Evolutionary conservation across 2,888 invertebrate species (phyloP).

Genomic region (Criorhina ranunculi): DNA sequence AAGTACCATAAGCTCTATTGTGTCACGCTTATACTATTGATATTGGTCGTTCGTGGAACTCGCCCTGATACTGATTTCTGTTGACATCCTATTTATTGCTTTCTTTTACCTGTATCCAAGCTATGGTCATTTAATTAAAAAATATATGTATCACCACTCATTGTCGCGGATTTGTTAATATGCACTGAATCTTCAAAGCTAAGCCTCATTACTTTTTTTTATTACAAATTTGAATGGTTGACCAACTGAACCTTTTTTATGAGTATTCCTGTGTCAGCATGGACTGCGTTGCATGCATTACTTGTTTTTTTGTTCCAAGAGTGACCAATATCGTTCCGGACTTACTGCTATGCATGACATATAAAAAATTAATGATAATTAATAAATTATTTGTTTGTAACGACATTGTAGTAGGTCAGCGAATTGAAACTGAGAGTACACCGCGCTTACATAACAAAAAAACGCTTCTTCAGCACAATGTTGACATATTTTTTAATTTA

Average conservation of each 20-base stretch:
- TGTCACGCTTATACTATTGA: too few species aligned
- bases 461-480: not conserved
- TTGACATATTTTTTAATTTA: not conserved
- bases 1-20: too few species aligned
- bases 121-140: too few species aligned
- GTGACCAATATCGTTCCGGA: slow-evolving; percentile 17
- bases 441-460: not conserved
- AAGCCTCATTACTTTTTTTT: too few species aligned
- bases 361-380: not conserved
- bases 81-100: too few species aligned
- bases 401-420: slow-evolving; percentile 1
- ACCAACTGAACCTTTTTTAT: not conserved
- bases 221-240: not conserved
- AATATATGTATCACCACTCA: too few species aligned
- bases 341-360: not conserved
- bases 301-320: not conserved
- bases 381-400: not conserved
- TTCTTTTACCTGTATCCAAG: too few species aligned
- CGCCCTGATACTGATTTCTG: too few species aligned
- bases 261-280: not conserved
- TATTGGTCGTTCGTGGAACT: too few species aligned
- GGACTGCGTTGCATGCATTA: not conserved
- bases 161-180: too few species aligned
- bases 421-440: slow-evolving; percentile 13
- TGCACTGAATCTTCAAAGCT: too few species aligned